Conservation (phyloP, 1,140 invertebrate genomes). For the Scaptomyza graminum region DNA sequence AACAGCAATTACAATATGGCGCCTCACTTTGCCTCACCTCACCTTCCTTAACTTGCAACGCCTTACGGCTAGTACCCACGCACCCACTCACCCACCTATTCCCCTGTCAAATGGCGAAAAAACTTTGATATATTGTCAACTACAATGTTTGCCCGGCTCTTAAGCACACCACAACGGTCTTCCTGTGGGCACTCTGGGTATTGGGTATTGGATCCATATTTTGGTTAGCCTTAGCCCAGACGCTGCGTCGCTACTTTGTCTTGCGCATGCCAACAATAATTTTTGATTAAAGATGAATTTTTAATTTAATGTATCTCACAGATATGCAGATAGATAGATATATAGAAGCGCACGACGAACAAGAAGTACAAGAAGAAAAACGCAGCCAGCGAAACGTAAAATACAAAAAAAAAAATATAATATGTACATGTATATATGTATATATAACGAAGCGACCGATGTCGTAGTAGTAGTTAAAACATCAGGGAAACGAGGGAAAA, state of each 20-base stretch:
- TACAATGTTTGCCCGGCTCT: slow-evolving; percentile 48
- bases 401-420: slow-evolving; percentile 14
- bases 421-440: no score
- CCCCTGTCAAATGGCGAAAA: slow-evolving; percentile 20
- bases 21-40: neutral
- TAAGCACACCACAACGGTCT: slow-evolving; percentile 34
- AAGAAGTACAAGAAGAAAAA: no score
- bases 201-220: neutral
- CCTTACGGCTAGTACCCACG: no score
- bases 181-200: slow-evolving; percentile 3
- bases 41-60: no score
- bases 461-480: slow-evolving; percentile 45
- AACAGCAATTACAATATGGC: slow-evolving; percentile 64
- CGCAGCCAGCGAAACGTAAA: slow-evolving; percentile 52
- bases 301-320: slow-evolving; percentile 83
- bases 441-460: neutral
- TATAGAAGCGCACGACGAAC: no score
- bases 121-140: slow-evolving; percentile 75
- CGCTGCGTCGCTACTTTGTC: slow-evolving; percentile 49
- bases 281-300: slow-evolving; percentile 84
- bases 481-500: slow-evolving; percentile 75
- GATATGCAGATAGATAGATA: slow-evolving; percentile 59
- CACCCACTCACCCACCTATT: neutral
- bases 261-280: slow-evolving; percentile 82
- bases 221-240: no score